Evolutionary conservation across 2,113 vertebrate genomes (phyloP), one percentile per base, ranked within the genome.

Genomic region (Hydrolagus affinis): DNA sequence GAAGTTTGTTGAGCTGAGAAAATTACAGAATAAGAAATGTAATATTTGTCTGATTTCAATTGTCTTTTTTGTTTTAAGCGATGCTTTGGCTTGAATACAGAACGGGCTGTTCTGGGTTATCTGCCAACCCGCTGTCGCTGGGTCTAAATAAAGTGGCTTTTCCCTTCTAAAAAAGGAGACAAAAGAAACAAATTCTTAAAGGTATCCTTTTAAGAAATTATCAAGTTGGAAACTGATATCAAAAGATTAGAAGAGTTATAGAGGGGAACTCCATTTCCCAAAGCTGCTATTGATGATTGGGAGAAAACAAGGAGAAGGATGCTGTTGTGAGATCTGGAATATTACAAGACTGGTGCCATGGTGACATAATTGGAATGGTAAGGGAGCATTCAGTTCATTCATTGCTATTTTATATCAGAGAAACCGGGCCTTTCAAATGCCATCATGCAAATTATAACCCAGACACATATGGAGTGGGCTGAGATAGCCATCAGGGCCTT

Each of bases 381-480:
- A 30, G 62, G 32, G 78, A 30, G 62, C 11, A 68, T 83, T 66
- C 60, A 83, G 78, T 68, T 66, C 62, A 83, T 83, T 66, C 78
- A 83, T 83, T 83, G 78, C 66, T 83, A 83, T 83, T 83, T 83
- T 83, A 83, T 83, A 64, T 83, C 78, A 83, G 78, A 83, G 66
- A 66, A 83, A 60, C 62, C 66, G 78, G 21, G 78, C 60, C 21
- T 83, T 83, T 83, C 60, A 66, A 83, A 19, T 28, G 66, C 14
- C 64, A 83, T 66, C 60, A 83, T 68, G 32, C 21, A 64, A 1
- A 83, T 30, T 83, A 68, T 83, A 32, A 44, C 64, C 12, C 23
- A 68, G 78, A 25, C 28, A 68, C 78, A 83, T 83, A 32, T 32
- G 78, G 44, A 44, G 44, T 83, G 78, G 77, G 25, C 30, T 66